Percentiles rank a stretch among this genome's conserved stretches.
Evolutionary conservation across 2,888 invertebrate genomes (phyloP).

Genomic region (Strigamia crassipes): DNA sequence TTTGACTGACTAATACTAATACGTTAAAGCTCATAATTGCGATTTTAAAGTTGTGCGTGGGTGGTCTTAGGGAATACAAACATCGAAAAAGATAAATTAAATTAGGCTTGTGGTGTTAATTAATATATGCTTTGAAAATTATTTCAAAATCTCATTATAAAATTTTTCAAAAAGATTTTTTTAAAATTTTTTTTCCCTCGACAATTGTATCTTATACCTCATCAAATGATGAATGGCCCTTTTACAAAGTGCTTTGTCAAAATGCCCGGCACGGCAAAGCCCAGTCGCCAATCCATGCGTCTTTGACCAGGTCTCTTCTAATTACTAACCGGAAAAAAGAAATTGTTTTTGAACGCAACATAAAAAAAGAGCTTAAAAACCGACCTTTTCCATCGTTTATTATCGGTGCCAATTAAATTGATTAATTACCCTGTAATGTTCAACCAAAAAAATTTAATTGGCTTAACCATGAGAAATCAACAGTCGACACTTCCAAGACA

Average conservation of each 20-base stretch:
- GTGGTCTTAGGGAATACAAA: neutral
- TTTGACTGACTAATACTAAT: neutral
- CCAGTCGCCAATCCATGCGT: neutral
- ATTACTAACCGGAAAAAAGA: slow-evolving; percentile 19
- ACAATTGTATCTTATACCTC: slow-evolving; percentile 2
- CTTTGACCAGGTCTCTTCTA: slow-evolving; percentile 22
- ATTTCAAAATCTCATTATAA: neutral
- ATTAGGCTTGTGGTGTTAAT: neutral
- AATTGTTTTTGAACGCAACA: neutral
- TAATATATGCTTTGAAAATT: neutral
- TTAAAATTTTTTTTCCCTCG: neutral
- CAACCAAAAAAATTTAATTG: slow-evolving; percentile 26
- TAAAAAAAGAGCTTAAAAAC: neutral
- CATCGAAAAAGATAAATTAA: neutral
- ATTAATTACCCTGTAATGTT: slow-evolving; percentile 16
- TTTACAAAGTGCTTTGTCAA: slow-evolving; percentile 11
- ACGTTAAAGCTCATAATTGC: neutral
- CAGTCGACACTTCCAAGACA: neutral
- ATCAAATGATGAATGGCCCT: slow-evolving; percentile 30
- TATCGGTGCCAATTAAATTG: slow-evolving; percentile 28
- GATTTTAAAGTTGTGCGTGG: neutral
- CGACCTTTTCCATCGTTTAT: slow-evolving; percentile 5
- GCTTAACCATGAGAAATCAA: neutral
- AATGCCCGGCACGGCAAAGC: slow-evolving; percentile 15
- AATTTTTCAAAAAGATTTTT: neutral